phyloP scores from a whole-genome alignment of 2,113 vertebrate species.

The Globicephala melas region DNA sequence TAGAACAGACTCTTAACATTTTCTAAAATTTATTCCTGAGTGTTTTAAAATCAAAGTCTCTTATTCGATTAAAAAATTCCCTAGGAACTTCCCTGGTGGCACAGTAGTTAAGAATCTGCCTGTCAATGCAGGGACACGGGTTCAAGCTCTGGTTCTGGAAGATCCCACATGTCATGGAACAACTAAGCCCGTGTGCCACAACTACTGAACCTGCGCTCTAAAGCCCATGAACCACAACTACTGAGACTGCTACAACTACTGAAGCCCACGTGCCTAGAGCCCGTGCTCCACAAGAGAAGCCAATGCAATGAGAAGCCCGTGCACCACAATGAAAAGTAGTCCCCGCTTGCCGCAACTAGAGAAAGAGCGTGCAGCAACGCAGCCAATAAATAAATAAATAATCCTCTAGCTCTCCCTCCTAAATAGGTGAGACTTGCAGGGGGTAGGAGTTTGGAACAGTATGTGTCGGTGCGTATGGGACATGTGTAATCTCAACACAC shows the following conservation, averaged over 20 bases:
- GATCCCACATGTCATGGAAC: not conserved
- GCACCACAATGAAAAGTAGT: too few species aligned
- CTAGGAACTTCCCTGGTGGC: not conserved
- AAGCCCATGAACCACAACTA: too few species aligned
- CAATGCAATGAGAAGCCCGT: too few species aligned
- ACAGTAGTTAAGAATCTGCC: not conserved
- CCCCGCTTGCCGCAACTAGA: too few species aligned
- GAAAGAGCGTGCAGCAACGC: too few species aligned
- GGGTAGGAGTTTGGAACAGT: not conserved
- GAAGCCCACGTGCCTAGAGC: too few species aligned
- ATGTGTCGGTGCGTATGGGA: not conserved
- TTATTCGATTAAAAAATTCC: not conserved
- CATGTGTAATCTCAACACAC: not conserved
- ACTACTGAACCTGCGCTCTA: too few species aligned
- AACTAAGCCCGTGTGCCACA: too few species aligned
- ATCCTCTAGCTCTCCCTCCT: not conserved
- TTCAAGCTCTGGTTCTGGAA: not conserved
- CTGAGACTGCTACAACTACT: too few species aligned
- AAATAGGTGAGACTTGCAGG: not conserved
- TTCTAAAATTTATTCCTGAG: not conserved
- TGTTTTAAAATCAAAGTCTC: constrained; percentile 10
- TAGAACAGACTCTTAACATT: not conserved
- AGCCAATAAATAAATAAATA: not conserved
- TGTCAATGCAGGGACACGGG: not conserved
- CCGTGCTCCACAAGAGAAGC: too few species aligned